Evolutionary conservation across 2,888 invertebrate species (phyloP), one percentile per base, ranked within the genome.

Genomic region (Amphipoea oculea): DNA sequence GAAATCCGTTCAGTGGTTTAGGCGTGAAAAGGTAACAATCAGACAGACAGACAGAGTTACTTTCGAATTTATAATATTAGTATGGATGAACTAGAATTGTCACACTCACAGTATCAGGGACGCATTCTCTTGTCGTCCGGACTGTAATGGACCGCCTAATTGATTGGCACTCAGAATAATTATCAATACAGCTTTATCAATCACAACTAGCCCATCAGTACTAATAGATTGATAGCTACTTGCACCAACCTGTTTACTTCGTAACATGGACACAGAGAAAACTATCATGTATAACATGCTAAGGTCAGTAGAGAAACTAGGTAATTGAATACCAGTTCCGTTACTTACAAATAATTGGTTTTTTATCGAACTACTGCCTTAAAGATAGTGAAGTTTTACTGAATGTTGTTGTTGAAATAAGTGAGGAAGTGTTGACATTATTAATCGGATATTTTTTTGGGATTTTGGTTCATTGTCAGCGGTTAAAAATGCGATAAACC

Each of bases 221-320:
- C 40, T 57, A 51, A 66, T 20, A 57, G 14, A 45, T 29, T 36
- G 29, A 60, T 62, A 42, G 62, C 36, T 63, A 63, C 45, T 23
- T 17, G 14, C 20, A 57, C 36, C 54, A 78, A 70, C 63, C 79
- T 12, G 79, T 79, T 79, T 57, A 40, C 68, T 45, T 69, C 36
- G n/a, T 48, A 65, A 48, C 54, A 40, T 23, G 23, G 29, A 57
- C n/a, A 69, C 63, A 69, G 67, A 60, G 42, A 79, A 68, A 67
- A 62, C 42, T 23, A 68, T 48, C 69, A 57, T 48, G 40, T 70
- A 48, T 29, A 57, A 70, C 54, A 70, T 57, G 51, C 65, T 40
- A n/a, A 11, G 54, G 54, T 65, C 57, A 70, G 40, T 29, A 42
- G 29, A 48, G 57, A 69, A 66, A 70, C 63, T 69, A 29, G 29